These are phyloP conservation scores for Accipiter badius DNA, from an alignment of 2,797 vertebrate species.

Conservation along the genomic window DNA sequence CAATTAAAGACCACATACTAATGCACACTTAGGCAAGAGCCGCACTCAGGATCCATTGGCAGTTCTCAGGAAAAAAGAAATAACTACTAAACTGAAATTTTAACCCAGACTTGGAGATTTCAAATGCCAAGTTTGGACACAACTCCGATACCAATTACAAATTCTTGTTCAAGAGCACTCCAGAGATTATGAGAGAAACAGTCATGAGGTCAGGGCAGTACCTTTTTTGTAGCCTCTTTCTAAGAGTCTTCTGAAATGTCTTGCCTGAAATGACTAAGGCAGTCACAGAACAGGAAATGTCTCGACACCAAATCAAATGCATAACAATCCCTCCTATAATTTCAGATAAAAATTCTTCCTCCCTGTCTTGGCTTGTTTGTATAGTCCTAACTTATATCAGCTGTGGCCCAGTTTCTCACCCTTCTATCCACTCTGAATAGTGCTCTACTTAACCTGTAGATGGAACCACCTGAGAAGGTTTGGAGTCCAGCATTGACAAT, in stretches of 20 bases:
- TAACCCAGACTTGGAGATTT: not conserved
- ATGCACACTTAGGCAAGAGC: rapidly evolving
- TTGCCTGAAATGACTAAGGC: not conserved
- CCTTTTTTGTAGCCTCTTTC: not conserved
- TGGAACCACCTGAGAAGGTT: not conserved
- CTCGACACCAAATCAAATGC: not conserved
- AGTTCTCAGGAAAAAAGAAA: not conserved
- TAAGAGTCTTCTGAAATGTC: not conserved
- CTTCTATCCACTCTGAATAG: not conserved
- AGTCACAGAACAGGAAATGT: not conserved
- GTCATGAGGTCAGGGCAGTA: not conserved
- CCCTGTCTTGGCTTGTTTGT: not conserved
- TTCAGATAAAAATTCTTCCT: not conserved
- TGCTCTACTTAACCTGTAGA: not conserved
- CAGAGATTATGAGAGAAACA: not conserved
- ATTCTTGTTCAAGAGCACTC: not conserved
- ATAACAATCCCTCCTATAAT: not conserved
- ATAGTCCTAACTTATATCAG: not conserved
- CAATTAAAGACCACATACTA: not conserved
- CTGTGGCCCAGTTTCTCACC: not conserved
- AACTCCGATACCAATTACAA: not conserved
- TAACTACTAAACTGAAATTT: not conserved
- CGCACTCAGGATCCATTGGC: not conserved
- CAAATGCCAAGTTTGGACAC: not conserved
- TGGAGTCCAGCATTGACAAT: not conserved